Evolutionary conservation across 2,888 invertebrate species (phyloP), one percentile per base, ranked within the genome.

Genomic region (Diabrotica balteata): DNA sequence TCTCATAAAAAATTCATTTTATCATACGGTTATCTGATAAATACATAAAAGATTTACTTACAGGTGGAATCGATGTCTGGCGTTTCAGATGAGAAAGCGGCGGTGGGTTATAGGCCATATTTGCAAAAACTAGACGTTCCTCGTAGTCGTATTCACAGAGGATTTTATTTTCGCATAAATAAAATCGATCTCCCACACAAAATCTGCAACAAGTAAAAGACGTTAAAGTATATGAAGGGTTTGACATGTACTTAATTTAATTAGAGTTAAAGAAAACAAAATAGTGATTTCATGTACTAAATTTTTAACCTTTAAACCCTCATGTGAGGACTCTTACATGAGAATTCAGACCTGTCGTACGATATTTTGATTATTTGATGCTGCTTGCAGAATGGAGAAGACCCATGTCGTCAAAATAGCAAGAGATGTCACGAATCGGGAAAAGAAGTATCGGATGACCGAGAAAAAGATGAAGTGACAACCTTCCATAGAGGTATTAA

Each of bases 101-200:
- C 54, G 89, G 91, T 68, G 96, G 95, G 83, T 95, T 95, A 86
- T 94, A 93, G 57, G 95, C 93, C 94, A 97, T 95, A 82, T 95
- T 96, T 72, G 97, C 96, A 83, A 97, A 97, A 73, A 97, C 95
- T 84, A 96, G 87, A 76, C 97, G 88, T 86, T 98, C 97, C 82
- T 97, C 97, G 83, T 97, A 98, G 85, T 98, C 98, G 83, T 97
- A 97, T 85, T 97, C 97, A 86, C 98, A 98, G 63, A 98, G 90
- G 76, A 98, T 97, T 87, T 97, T 96, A 86, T 97, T 97, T 86
- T 97, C 97, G 86, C 96, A 96, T 78, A 98, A 86, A 86, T 97
- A 98, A 86, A 97, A 98, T 73, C 96, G 90, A 85, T 98, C 98
- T 46, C 98, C 98, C 53, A 98, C 97, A 85, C 98, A 98, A 86